Evolutionary conservation across 37 sponge, comb jelly and placozoan species (phyloP).

Genomic region (Diacarnus erythraeanus): DNA sequence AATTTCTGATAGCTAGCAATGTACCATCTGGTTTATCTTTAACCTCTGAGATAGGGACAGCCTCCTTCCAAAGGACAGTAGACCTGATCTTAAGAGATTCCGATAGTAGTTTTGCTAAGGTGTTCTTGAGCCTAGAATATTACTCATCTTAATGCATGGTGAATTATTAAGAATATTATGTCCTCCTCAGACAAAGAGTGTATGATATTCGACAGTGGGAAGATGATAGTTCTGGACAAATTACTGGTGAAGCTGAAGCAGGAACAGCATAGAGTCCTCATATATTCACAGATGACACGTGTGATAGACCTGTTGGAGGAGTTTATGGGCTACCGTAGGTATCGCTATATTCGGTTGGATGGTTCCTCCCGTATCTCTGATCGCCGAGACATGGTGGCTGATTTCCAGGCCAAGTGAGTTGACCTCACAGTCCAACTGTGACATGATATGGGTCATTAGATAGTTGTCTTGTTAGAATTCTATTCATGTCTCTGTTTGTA

Average conservation of each 20-base stretch:
- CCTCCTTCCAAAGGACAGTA: too few species aligned
- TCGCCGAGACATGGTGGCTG: slow-evolving; percentile 96
- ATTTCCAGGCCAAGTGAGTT: slow-evolving; percentile 85
- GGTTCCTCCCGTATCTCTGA: slow-evolving; percentile 94
- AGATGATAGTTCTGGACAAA: slow-evolving; percentile 88
- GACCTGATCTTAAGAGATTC: too few species aligned
- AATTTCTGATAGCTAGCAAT: too few species aligned
- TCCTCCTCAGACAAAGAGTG: slow-evolving; percentile 73
- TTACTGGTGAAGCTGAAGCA: slow-evolving; percentile 76
- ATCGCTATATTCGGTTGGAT: slow-evolving; percentile 90
- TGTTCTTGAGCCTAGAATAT: background rate
- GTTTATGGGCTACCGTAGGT: slow-evolving; percentile 78
- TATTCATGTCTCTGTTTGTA: background rate
- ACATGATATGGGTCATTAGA: background rate
- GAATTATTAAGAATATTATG: too few species aligned
- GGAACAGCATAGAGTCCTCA: slow-evolving; percentile 87
- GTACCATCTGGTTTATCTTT: too few species aligned
- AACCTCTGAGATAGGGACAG: too few species aligned
- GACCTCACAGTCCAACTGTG: background rate
- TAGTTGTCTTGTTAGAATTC: too few species aligned
- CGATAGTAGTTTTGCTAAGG: too few species aligned
- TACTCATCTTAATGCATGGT: background rate
- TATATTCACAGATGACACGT: slow-evolving; percentile 96
- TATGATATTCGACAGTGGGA: slow-evolving; percentile 87
- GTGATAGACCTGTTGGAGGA: slow-evolving; percentile 96